phyloP scores from a whole-genome alignment of 2,113 vertebrate genomes.

The Irena cyanogastra region DNA sequence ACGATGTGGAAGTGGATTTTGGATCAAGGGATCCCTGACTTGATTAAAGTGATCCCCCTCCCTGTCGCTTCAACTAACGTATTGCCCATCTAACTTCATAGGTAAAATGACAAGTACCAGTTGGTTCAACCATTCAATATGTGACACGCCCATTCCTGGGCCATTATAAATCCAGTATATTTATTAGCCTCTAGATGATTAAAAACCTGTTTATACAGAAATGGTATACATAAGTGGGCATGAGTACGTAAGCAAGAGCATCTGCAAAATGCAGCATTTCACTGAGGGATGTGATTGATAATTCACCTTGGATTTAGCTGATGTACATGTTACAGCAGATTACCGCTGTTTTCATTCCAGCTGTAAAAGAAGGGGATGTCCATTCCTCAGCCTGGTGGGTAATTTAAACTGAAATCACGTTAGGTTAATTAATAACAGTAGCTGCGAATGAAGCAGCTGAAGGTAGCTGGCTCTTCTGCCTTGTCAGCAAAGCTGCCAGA shows the following conservation, averaged over 20 bases:
- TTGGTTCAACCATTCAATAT: neutral
- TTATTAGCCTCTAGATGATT: neutral
- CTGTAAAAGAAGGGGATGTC: neutral
- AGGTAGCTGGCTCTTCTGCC: neutral
- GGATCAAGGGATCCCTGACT: neutral
- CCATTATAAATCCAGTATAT: neutral
- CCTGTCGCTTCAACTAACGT: neutral
- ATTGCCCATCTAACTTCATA: neutral
- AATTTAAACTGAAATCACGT: constrained; percentile 42
- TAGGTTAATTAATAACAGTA: constrained; percentile 52
- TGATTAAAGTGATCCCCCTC: neutral
- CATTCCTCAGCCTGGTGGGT: neutral
- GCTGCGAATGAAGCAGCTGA: constrained; percentile 15
- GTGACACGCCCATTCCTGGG: neutral
- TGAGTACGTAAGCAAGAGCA: neutral
- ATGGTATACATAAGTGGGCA: neutral
- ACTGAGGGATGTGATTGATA: neutral
- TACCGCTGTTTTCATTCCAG: neutral
- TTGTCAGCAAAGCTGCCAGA: constrained; percentile 31
- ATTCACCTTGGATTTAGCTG: neutral
- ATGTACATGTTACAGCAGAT: neutral
- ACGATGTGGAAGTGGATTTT: accelerated
- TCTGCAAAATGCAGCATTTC: neutral
- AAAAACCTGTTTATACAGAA: neutral
- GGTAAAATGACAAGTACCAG: neutral